Evolutionary conservation across 2,113 vertebrate species (phyloP), one percentile per base, ranked within the genome.

Genomic region (Amazona vittata): DNA sequence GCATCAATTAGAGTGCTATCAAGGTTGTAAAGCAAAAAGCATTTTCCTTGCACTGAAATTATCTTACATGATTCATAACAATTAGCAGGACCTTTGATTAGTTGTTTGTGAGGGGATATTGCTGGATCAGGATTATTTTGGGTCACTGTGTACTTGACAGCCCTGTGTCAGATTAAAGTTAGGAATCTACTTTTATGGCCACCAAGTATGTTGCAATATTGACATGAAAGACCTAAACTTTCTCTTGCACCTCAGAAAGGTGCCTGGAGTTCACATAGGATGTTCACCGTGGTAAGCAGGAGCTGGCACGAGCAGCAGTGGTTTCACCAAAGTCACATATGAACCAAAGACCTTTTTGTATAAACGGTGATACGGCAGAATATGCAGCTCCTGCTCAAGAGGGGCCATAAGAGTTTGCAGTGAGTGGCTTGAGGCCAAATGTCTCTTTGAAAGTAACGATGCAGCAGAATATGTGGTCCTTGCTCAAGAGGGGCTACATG

Each of bases 281-380:
- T 12, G 25, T 28, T 55, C 15, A 43, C 22, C 15, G 2, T 0
- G 2, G 46, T 35, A 41, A 63, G 46, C 28, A 69, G 57, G 22
- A 74, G 70, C 44, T 15, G 5, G 35, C 70, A 87, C 0, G 0
- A 3, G 8, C 39, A 86, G 52, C 37, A 83, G 41, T 1, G 2
- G 59, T 49, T 68, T 77, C 71, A 86, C 29, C 52, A 9, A 63
- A 90, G 83, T 90, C 47, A 95, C 64, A 39, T 12, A 95, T 94
- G 83, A 96, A 90, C 83, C 68, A 91, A 50, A 35, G 26, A 18
- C 24, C 60, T 67, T 80, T 65, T n/a, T 7, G 39, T 26, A 21
- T 13, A 33, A 74, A n/a, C 10, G 60, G 4, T 59, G 81, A 60
- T 33, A 10, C 3, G 68, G 73, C 81, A 86, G 39, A 75, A 44